Evolutionary conservation across 1,140 invertebrate genomes (phyloP).

Genomic region (Chlorops oryzae): DNA sequence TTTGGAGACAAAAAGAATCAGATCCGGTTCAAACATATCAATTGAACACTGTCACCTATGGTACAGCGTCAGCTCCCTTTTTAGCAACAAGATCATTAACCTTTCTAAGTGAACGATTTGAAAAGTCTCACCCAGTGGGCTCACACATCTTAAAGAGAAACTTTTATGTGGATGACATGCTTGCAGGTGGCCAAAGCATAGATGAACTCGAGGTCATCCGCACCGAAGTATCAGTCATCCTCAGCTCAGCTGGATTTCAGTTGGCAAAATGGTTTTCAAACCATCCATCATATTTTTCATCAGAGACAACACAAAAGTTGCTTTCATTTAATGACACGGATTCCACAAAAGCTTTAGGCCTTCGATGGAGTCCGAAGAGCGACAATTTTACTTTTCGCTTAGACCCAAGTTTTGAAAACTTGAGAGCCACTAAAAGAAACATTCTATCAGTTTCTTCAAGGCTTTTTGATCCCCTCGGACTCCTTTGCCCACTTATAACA

Average conservation of each 20-base stretch:
- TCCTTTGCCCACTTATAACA: constrained; percentile 37
- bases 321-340: constrained; percentile 23
- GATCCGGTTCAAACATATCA: constrained; percentile 13
- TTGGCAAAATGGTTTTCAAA: constrained; percentile 31
- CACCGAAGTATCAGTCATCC: constrained; percentile 18
- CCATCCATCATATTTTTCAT: constrained; percentile 10
- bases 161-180: constrained; percentile 50
- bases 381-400: constrained; percentile 25
- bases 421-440: constrained; percentile 26
- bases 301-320: constrained; percentile 14
- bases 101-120: constrained; percentile 26
- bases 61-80: constrained; percentile 33
- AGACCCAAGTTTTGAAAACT: constrained; percentile 1
- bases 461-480: constrained; percentile 36
- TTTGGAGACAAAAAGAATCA: constrained; percentile 31
- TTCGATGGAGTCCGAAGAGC: constrained; percentile 24
- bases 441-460: constrained; percentile 27
- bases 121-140: constrained; percentile 19
- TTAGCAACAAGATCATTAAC: constrained; percentile 31
- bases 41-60: constrained; percentile 30
- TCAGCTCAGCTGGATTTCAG: constrained; percentile 20
- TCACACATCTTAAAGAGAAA: constrained; percentile 28
- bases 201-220: constrained; percentile 14
- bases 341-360: constrained; percentile 26
- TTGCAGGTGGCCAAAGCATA: constrained; percentile 33